Evolutionary conservation across 2,113 vertebrate species (phyloP).

Genomic region (Scartelaos histophorus): DNA sequence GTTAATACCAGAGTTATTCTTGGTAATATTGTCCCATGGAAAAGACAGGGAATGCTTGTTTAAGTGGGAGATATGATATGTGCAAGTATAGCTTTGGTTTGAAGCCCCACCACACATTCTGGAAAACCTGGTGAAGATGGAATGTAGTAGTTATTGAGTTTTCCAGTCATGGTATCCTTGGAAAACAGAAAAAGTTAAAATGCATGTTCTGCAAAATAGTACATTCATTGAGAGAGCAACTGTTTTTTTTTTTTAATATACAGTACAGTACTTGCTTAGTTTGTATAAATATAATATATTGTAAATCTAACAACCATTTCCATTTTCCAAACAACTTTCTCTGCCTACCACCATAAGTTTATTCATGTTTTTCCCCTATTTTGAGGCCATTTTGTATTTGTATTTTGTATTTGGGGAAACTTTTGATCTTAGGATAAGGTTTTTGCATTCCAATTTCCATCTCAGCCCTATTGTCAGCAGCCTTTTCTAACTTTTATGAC

Average conservation of each 20-base stretch:
- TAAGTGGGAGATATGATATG: slow-evolving; percentile 7
- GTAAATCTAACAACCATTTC: too few species aligned
- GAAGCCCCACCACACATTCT: neutral
- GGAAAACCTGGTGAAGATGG: slow-evolving; percentile 4
- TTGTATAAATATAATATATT: too few species aligned
- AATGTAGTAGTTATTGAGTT: neutral
- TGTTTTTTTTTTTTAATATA: neutral
- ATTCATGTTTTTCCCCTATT: neutral
- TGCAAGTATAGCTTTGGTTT: slow-evolving; percentile 1
- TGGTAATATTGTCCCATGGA: slow-evolving; percentile 10
- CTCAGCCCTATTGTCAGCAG: neutral
- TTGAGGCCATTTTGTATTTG: neutral
- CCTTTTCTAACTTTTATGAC: neutral
- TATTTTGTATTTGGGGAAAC: neutral
- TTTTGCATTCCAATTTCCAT: neutral
- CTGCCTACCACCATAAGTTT: neutral
- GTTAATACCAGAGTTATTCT: slow-evolving; percentile 20
- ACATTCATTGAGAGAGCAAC: neutral
- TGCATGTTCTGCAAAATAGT: neutral
- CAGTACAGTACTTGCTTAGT: neutral
- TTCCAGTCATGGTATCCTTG: slow-evolving; percentile 1
- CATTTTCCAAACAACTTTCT: neutral
- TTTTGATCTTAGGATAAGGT: neutral
- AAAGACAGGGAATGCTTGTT: neutral
- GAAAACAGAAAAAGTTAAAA: neutral